phyloP scores from a whole-genome alignment of 2,888 invertebrate species.

The Morpho helenor region DNA sequence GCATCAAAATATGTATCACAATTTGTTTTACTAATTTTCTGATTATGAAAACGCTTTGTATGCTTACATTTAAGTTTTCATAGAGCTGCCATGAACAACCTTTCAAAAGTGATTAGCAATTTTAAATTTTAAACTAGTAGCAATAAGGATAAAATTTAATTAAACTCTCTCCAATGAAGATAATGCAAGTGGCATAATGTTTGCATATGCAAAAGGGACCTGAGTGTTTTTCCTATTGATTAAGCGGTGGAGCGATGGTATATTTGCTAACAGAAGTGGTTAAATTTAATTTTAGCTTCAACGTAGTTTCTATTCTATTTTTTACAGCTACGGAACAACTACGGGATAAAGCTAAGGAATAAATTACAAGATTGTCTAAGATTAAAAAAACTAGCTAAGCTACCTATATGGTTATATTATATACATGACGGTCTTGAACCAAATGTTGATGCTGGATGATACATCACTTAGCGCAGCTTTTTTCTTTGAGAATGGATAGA shows the following conservation, averaged over 20 bases:
- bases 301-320: background rate
- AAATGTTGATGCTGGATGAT: too few species aligned
- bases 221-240: slow-evolving; percentile 72
- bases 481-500: too few species aligned
- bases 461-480: too few species aligned
- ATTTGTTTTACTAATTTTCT: slow-evolving; percentile 11
- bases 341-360: background rate
- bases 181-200: slow-evolving; percentile 54
- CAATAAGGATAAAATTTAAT: slow-evolving; percentile 13
- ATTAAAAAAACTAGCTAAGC: too few species aligned
- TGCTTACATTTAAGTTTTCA: slow-evolving; percentile 15
- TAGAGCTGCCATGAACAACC: slow-evolving; percentile 24
- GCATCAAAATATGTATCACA: background rate
- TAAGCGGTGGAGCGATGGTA: slow-evolving; percentile 51
- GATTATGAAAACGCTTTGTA: slow-evolving; percentile 16
- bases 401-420: too few species aligned
- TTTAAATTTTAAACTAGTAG: background rate
- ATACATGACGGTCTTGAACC: too few species aligned
- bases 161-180: slow-evolving; percentile 14
- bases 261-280: slow-evolving; percentile 34
- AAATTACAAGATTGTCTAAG: too few species aligned
- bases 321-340: background rate
- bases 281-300: slow-evolving; percentile 1
- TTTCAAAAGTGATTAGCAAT: background rate
- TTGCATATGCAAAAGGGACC: slow-evolving; percentile 71